Percentiles rank a stretch among this genome's conserved stretches.
Evolutionary conservation across 1,140 invertebrate genomes (phyloP).

Genomic region (Gryon sp.): DNA sequence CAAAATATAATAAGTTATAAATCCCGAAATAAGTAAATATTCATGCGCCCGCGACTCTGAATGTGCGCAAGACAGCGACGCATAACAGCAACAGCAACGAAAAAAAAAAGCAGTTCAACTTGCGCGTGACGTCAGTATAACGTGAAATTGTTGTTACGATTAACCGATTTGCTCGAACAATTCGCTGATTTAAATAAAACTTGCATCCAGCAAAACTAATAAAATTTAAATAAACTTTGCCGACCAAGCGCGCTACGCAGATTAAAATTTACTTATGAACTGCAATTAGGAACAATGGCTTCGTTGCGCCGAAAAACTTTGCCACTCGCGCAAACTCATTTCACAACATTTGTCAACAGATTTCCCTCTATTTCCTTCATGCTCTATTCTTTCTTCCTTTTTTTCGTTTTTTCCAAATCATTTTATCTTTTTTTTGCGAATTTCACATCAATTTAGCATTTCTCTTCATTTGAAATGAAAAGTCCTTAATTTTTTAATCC

Average conservation of each 20-base stretch:
- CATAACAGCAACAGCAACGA: background rate
- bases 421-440: background rate
- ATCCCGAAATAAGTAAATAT: conserved; percentile 49
- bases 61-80: conserved; percentile 9
- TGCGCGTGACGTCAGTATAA: conserved; percentile 15
- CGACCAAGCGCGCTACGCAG: background rate
- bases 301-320: conserved; percentile 48
- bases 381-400: background rate
- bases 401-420: background rate
- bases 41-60: conserved; percentile 15
- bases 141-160: conserved; percentile 35
- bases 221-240: conserved; percentile 48
- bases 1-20: conserved; percentile 58
- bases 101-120: no score
- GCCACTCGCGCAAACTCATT: conserved; percentile 15
- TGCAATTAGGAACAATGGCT: conserved; percentile 54
- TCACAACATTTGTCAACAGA: conserved; percentile 30
- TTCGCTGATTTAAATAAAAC: conserved; percentile 45
- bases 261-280: conserved; percentile 54
- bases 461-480: background rate
- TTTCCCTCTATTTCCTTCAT: background rate
- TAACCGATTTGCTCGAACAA: conserved; percentile 39
- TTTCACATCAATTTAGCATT: background rate
- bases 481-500: no score
- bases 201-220: conserved; percentile 34